phyloP scores from a whole-genome alignment of 2,797 vertebrate genomes.

The Onychomys torridus region DNA sequence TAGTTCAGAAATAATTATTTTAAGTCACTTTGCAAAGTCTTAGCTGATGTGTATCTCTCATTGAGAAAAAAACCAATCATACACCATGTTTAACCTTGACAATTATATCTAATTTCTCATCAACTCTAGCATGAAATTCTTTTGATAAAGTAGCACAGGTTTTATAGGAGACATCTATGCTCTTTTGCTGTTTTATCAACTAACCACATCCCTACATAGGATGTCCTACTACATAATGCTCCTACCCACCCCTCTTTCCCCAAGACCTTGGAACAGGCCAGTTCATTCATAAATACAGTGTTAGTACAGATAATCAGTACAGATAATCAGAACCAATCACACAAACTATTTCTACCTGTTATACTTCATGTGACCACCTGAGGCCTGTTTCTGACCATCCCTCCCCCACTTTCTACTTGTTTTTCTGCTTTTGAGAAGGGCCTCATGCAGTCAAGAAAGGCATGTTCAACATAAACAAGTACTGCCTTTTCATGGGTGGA shows the following conservation, averaged over 20 bases:
- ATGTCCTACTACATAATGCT: not conserved
- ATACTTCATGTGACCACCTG: not conserved
- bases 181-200: not conserved
- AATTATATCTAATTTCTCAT: not conserved
- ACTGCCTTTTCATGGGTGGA: not conserved
- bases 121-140: not conserved
- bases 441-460: not conserved
- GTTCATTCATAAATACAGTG: not conserved
- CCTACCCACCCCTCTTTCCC: not conserved
- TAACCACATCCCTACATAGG: not conserved
- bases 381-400: not conserved
- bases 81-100: not conserved
- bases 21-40: not conserved
- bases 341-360: not conserved
- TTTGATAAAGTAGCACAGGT: not conserved
- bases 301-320: not conserved
- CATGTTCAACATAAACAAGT: slow-evolving; percentile 38
- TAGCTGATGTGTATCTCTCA: not conserved
- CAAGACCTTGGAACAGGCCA: not conserved
- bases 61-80: not conserved
- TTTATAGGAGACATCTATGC: not conserved
- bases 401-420: not conserved
- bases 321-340: not conserved
- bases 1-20: not conserved
- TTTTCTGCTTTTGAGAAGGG: not conserved